Evolutionary conservation across 2,113 vertebrate genomes (phyloP).

Genomic region (Charina bottae): DNA sequence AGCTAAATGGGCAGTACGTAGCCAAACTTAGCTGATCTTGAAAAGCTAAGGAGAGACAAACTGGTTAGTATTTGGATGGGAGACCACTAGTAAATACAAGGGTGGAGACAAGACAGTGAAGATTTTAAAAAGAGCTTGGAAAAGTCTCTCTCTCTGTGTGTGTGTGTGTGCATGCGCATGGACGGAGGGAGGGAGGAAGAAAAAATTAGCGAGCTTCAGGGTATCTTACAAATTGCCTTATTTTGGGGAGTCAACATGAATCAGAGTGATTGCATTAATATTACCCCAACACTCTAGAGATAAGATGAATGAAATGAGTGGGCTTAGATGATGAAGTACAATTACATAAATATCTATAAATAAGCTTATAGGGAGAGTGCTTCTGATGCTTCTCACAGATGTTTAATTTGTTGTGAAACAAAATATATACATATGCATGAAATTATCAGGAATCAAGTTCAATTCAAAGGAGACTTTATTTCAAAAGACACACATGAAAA

Average conservation of each 20-base stretch:
- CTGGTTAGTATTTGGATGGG: neutral
- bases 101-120: neutral
- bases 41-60: neutral
- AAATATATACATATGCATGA: neutral
- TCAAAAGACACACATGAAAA: neutral
- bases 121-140: neutral
- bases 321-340: neutral
- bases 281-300: neutral
- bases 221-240: neutral
- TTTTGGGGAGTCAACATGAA: neutral
- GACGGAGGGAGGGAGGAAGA: too few species aligned
- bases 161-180: neutral
- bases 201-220: neutral
- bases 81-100: neutral
- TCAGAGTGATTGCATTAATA: neutral
- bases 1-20: neutral
- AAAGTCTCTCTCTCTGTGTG: neutral
- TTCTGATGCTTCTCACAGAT: neutral
- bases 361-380: neutral
- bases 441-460: neutral
- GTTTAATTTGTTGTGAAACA: neutral
- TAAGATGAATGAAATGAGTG: neutral
- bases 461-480: neutral
- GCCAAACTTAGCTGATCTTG: neutral
- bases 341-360: neutral